Evolutionary conservation across 2,797 vertebrate species (phyloP), one percentile per base, ranked within the genome.

Genomic region (Glyptemys insculpta): DNA sequence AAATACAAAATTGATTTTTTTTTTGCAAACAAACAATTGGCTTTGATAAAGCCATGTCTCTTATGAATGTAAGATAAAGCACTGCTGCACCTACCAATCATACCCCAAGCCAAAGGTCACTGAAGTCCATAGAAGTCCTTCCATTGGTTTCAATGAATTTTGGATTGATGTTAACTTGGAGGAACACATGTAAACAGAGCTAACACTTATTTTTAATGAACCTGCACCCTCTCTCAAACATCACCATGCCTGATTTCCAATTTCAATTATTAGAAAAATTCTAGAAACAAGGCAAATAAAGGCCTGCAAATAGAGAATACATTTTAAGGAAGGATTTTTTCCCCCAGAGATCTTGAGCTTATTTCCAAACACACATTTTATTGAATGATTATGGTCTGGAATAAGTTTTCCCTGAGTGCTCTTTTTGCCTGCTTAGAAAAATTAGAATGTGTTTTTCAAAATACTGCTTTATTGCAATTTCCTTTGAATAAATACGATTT

Each of bases 401-500:
- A 95, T 49, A 97, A 95, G 91, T 92, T 95, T 97, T 97, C 97
- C 97, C 95, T 98, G 96, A 98, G 96, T 4, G 14, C 65, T 93
- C 95, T 95, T 97, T 94, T 89, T 90, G 90, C 49, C 88, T 97
- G 87, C 91, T 96, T 96, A 91, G 91, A 96, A 97, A 96, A 97
- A 95, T 94, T 95, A 97, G 97, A 96, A 95, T 0, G 0, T 87
- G 86, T 86, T 97, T 91, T 96, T 84, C 90, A 94, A 49, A 97
- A 95, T 84, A 94, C 80, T 95, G 86, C 56, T 93, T 95, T 92
- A 96, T 93, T 97, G 96, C 97, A 57, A 94, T 94, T 97, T 95
- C 83, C 91, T 91, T 94, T 94, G 52, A 85, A 94, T 90, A 91
- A 81, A 95, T 50, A 25, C 1, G 34, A 92, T 25, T 31, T 86